A percentile compares a stretch with the other conserved stretches of the same genome.
These are phyloP conservation scores for Melitaea athalia DNA, from an alignment of 2,888 invertebrate species.

Conservation along the genomic window DNA sequence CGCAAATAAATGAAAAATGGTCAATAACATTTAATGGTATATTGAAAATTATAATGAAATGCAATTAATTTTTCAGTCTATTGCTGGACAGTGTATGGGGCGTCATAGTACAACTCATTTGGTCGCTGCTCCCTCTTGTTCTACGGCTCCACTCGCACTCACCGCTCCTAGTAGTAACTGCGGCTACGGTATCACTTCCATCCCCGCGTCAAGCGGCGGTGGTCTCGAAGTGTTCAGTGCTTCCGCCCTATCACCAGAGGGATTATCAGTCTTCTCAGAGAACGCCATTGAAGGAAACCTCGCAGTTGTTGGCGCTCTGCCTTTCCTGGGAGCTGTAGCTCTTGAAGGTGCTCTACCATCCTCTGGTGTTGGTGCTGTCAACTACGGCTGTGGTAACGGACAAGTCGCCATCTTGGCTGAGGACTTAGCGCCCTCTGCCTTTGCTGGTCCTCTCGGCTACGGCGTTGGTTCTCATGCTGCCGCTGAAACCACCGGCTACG, in stretches of 20 bases:
- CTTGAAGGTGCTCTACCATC: constrained; percentile 43
- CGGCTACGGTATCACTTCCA: constrained; percentile 31
- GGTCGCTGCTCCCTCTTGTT: constrained; percentile 17
- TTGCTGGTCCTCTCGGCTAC: constrained; percentile 33
- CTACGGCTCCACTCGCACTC: constrained; percentile 9
- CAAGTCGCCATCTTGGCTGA: constrained; percentile 43
- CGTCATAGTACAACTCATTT: constrained; percentile 17
- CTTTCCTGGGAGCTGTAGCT: no score
- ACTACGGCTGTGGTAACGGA: constrained; percentile 43
- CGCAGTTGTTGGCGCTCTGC: no score
- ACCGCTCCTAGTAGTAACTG: constrained; percentile 13
- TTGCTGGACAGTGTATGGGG: constrained; percentile 40
- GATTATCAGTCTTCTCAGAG: constrained; percentile 47
- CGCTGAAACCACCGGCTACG: constrained; percentile 31
- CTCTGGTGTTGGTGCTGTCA: constrained; percentile 13
- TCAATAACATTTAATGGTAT: no score
- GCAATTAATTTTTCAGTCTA: constrained; percentile 33
- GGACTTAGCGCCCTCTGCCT: constrained; percentile 38
- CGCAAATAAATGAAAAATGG: no score
- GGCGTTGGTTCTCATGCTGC: constrained; percentile 48
- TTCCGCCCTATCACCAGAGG: constrained; percentile 45
- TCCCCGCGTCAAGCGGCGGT: constrained; percentile 41
- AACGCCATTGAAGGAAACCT: constrained; percentile 31
- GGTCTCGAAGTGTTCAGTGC: constrained; percentile 46
- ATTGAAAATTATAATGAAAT: no score